Percentiles rank a stretch among this genome's conserved stretches.
These are phyloP conservation scores for Eumerus sabulonum DNA, from an alignment of 2,888 invertebrate genomes.

Conservation along the genomic window DNA sequence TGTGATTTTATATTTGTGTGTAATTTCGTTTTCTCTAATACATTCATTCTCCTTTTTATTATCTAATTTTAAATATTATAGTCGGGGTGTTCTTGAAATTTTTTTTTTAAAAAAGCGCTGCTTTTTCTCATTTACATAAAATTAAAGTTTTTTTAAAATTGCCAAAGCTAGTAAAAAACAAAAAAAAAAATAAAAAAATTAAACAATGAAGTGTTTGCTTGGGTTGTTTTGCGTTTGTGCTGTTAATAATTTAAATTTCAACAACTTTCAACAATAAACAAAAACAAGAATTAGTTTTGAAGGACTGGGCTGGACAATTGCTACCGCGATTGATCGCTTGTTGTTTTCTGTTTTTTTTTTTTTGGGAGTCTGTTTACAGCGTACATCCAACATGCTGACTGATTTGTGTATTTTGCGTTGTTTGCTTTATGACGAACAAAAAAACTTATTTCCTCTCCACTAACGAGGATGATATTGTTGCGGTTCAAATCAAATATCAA, in stretches of 20 bases:
- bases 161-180: no score
- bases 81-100: slow-evolving; percentile 32
- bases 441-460: slow-evolving; percentile 18
- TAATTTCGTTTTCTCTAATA: no score
- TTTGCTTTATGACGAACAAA: slow-evolving; percentile 11
- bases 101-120: slow-evolving; percentile 59
- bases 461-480: slow-evolving; percentile 24
- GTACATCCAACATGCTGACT: slow-evolving; percentile 55
- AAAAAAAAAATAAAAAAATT: slow-evolving; percentile 28
- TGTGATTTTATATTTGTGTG: slow-evolving; percentile 20
- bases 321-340: background rate
- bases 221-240: slow-evolving; percentile 35
- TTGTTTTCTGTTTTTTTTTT: no score
- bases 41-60: background rate
- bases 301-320: no score
- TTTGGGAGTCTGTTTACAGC: background rate
- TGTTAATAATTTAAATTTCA: slow-evolving; percentile 51
- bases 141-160: background rate
- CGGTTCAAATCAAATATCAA: slow-evolving; percentile 37
- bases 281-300: slow-evolving; percentile 21
- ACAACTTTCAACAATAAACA: slow-evolving; percentile 52
- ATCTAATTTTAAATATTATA: background rate
- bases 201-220: slow-evolving; percentile 58
- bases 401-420: background rate
- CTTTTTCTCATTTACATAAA: slow-evolving; percentile 37